Percentiles rank a stretch among this genome's conserved stretches.
Conservation (phyloP, 2,113 vertebrate genomes). For the Condylura cristata region DNA sequence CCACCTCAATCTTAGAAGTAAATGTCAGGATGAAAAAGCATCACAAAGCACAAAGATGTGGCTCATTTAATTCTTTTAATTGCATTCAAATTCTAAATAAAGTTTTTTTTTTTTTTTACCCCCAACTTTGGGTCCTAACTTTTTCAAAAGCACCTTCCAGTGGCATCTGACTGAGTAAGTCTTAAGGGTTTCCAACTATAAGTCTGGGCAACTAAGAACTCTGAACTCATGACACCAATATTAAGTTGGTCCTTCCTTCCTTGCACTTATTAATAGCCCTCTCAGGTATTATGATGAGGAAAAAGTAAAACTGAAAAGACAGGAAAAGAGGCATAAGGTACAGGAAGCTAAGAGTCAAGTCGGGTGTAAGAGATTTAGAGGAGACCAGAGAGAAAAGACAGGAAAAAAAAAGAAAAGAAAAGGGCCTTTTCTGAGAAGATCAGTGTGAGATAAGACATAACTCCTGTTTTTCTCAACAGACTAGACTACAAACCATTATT, state of each 20-base stretch:
- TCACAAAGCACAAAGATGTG: background rate
- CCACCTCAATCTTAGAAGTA: conserved; percentile 3
- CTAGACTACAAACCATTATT: conserved; percentile 72
- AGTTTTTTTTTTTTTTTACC: no score
- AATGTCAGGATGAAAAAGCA: background rate
- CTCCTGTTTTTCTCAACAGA: conserved; percentile 67
- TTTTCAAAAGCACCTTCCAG: background rate
- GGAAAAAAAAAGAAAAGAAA: accelerated
- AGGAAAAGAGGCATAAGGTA: background rate
- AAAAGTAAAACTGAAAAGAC: background rate
- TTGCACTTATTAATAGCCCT: background rate
- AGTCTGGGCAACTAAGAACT: background rate
- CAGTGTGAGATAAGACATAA: conserved; percentile 55
- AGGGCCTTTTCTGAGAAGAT: conserved; percentile 29
- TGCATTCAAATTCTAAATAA: background rate
- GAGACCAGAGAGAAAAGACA: background rate
- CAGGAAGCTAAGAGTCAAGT: conserved; percentile 8
- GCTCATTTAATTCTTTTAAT: background rate
- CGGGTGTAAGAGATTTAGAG: background rate
- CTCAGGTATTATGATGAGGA: background rate
- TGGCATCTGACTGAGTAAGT: background rate
- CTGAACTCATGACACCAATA: no score
- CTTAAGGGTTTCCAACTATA: background rate
- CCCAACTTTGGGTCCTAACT: background rate
- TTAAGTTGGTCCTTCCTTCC: background rate